Conservation (phyloP, 2,113 vertebrate genomes). For the Hippocampus zosterae region DNA sequence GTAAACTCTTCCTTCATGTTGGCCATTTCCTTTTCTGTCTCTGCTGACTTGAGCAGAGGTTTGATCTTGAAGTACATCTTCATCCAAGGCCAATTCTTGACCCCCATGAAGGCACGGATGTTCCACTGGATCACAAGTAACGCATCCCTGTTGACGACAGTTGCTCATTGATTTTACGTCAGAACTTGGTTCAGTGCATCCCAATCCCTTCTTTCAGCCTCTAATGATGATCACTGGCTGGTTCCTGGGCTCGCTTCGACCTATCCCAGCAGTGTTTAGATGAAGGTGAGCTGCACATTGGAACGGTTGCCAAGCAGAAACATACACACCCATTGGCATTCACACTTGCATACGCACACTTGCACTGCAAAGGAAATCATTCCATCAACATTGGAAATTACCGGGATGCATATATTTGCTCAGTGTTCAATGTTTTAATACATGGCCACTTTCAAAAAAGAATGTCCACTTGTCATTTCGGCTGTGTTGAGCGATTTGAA, state of each 20-base stretch:
- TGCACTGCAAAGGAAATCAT: no score
- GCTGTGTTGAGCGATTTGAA: background rate
- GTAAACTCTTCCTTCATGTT: conserved; percentile 77
- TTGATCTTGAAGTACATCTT: conserved; percentile 88
- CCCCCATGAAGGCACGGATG: conserved; percentile 84
- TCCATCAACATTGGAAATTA: no score
- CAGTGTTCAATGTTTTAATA: no score
- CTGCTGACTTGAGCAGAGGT: conserved; percentile 80
- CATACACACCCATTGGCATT: no score
- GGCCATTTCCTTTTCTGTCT: conserved; percentile 81
- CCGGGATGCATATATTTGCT: no score
- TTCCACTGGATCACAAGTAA: conserved; percentile 86
- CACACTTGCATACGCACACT: no score
- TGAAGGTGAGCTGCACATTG: no score
- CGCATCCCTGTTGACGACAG: conserved; percentile 69
- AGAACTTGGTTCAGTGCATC: background rate
- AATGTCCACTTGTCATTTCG: background rate
- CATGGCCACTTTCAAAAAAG: no score
- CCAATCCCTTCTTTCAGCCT: background rate
- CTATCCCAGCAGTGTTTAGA: no score
- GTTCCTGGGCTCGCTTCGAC: no score
- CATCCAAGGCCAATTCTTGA: conserved; percentile 90
- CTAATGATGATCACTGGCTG: background rate
- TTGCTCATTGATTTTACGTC: background rate
- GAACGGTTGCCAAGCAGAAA: no score